Conservation (phyloP, 2,888 invertebrate species). For the Tipula vernalis region DNA sequence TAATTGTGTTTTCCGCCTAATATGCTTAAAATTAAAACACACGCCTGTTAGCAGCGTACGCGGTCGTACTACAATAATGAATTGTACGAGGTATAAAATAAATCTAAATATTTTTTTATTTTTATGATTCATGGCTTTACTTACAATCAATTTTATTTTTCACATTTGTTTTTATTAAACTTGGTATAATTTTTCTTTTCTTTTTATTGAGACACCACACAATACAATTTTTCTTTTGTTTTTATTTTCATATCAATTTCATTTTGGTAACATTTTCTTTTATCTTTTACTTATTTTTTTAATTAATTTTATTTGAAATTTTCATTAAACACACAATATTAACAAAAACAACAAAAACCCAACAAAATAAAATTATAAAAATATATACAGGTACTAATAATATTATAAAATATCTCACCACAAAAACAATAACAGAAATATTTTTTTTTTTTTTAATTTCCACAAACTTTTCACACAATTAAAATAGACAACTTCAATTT, state of each 20-base stretch:
- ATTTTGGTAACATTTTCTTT: not conserved
- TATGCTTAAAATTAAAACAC: too few species aligned
- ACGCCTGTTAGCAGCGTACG: too few species aligned
- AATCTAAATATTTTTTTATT: not conserved
- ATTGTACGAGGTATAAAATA: not conserved
- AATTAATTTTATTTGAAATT: not conserved
- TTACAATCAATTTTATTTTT: not conserved
- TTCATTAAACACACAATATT: not conserved
- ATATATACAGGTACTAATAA: not conserved
- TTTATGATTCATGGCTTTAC: not conserved
- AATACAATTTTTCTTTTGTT: not conserved
- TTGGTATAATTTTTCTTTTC: not conserved
- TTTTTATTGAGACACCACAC: not conserved
- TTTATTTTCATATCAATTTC: not conserved
- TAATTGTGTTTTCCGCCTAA: too few species aligned
- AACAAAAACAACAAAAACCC: not conserved
- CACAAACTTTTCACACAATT: not conserved
- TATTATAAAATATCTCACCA: not conserved
- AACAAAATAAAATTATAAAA: not conserved
- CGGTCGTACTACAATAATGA: not conserved
- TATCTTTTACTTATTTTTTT: not conserved
- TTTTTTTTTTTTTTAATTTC: not conserved
- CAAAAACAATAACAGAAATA: not conserved
- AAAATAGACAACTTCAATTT: not conserved
- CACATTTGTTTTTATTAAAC: not conserved